Evolutionary conservation across 2,797 vertebrate species (phyloP).

Genomic region (Menidia menidia): DNA sequence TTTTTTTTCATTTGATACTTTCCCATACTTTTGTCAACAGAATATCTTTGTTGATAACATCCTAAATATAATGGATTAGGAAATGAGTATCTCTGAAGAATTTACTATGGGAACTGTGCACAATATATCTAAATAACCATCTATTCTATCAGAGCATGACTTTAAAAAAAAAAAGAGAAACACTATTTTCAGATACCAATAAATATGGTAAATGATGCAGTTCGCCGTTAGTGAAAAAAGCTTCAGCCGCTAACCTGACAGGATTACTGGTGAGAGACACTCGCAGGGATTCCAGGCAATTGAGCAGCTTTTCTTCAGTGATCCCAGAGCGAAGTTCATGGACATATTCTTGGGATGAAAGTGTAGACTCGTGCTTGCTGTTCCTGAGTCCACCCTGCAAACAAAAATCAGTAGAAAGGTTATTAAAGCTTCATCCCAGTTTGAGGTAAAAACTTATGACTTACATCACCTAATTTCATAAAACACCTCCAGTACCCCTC

Average conservation of each 20-base stretch:
- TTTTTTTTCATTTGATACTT: too few relatives aligned
- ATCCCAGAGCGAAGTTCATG: slow-evolving; percentile 97
- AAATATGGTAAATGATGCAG: neutral
- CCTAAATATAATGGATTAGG: too few relatives aligned
- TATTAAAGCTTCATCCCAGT: slow-evolving; percentile 4
- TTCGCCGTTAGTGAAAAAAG: neutral
- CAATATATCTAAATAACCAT: too few relatives aligned
- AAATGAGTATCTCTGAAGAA: too few relatives aligned
- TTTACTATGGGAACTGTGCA: too few relatives aligned
- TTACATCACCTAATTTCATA: neutral
- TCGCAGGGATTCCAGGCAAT: slow-evolving; percentile 95
- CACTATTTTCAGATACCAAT: too few relatives aligned
- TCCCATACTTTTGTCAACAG: too few relatives aligned
- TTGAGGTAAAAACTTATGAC: neutral
- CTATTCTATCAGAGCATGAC: too few relatives aligned
- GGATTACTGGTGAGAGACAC: slow-evolving; percentile 99
- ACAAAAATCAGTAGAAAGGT: slow-evolving; percentile 39
- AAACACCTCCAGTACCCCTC: neutral
- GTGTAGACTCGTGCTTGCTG: slow-evolving; percentile 96
- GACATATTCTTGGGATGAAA: slow-evolving; percentile 98
- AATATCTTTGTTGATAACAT: too few relatives aligned
- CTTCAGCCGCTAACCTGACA: slow-evolving; percentile 88
- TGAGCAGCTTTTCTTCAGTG: slow-evolving; percentile 95
- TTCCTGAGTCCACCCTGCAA: slow-evolving; percentile 95
- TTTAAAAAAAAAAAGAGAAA: too few relatives aligned